Evolutionary conservation across 2,888 invertebrate genomes (phyloP), one percentile per base, ranked within the genome.

Genomic region (Tricholauxania praeusta): DNA sequence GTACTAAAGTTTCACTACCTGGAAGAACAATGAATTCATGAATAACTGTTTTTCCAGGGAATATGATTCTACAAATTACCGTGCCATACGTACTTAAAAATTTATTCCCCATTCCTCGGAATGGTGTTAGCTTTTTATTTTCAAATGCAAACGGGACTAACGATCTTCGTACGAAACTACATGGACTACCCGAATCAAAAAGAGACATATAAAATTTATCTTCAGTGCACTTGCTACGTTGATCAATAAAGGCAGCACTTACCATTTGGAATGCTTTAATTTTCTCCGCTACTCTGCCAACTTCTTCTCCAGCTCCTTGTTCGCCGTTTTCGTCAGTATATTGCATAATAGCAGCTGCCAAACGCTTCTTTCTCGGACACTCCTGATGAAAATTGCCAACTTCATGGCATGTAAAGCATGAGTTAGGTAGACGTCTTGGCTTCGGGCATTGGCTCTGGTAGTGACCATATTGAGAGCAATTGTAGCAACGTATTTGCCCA

Each of bases 381-480:
- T 65, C 39, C 22, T 72, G 60, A 17, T 70, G 72, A 32, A 55
- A 65, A 15, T 72, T 67, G 12, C 73, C 71, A 3, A 73, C 22
- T 12, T 71, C 67, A 1, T 67, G 60, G 22, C 74, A 75, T 1
- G 68, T 52, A 28, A 74, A 74, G 48, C 74, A 72, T 0, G 74
- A 75, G 12, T 70, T 72, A 1, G 67, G 22, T 28, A 69, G 49
- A 5, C 71, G 72, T 39, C 12, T 60, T 10, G 72, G 71, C 28
- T 72, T 75, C 17, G 17, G 66, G 17, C 72, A 72, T 15, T 48
- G 55, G 22, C 72, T 67, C 59, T 72, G 74, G 2, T 71, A 74
- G 19, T 74, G 72, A 1, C 74, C 74, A 17, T 52, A 73, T 28
- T 70, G 60, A 4, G 71, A 71, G 17, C 72, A 70, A 12, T 74